Base-by-base conservation (phyloP, 2,113 vertebrate genomes). In the mouse (Mus musculus) region DNA sequence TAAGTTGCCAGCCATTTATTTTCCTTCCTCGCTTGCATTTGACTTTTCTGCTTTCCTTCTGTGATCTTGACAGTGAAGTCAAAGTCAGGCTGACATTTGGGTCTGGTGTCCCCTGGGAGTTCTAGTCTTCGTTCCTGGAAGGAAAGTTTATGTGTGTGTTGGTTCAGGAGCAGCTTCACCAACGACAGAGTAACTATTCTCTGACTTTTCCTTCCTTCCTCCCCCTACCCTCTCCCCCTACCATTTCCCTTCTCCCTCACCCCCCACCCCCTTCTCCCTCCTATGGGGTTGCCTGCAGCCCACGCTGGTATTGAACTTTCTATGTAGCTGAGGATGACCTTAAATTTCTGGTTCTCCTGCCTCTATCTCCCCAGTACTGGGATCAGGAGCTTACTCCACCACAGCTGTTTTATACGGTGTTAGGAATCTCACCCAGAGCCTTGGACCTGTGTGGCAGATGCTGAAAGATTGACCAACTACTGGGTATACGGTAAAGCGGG, bases 11-110 rank as follows among this genome's bases (percentile, higher is more conserved):
- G 33, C 24, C 80, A 1, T 86, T 59, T 82, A 46, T 42, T 93
- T 76, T 63, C 87, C 76, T 73, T 67, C 28, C 30, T 95, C 69
- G 86, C 77, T 72, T 10, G 20, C 42, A 28, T 92, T 89, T 86
- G 85, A 54, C 88, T 90, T 73, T 82, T 49, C 63, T 92, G 54
- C 24, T 61, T 95, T 89, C 71, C 90, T 49, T 81, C 42, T 87
- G n/a, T 84, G 97, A 90, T 97, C 96, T 97, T 97, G 96, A 97
- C 91, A 89, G 77, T 19, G 61, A 87, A 78, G 82, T 49, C 88
- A 94, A 97, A 97, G 95, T 92, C 94, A 92, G 86, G 56, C 88
- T 97, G 97, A 92, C 95, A 95, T 94, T 97, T 98, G 90, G 92
- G 88, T 93, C 90, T 11, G 0, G 17, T 59, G 42, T 96, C 96